Evolutionary conservation across 2,113 vertebrate species (phyloP).

Genomic region (Epinephelus cyanopodus): DNA sequence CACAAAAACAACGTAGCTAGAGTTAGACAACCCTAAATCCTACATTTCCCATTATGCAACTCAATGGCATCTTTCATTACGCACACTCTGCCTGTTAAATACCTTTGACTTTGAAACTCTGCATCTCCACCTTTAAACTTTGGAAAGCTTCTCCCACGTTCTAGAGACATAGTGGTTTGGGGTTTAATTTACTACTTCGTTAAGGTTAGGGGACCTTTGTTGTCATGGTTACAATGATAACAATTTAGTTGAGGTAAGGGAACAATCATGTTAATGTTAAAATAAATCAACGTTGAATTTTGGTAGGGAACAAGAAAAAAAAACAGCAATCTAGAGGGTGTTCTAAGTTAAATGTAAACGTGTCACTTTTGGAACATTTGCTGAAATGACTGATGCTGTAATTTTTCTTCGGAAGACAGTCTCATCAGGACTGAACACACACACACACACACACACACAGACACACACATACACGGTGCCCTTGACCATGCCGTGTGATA

Average conservation of each 20-base stretch:
- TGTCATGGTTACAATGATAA: too few relatives aligned
- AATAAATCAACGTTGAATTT: background rate
- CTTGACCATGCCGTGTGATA: slow-evolving; percentile 17
- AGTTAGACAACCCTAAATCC: background rate
- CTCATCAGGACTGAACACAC: background rate
- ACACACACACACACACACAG: slow-evolving; percentile 5
- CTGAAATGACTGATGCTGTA: fast-evolving
- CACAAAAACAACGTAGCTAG: too few relatives aligned
- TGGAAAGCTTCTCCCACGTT: background rate
- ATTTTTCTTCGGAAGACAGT: background rate
- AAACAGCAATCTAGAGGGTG: background rate
- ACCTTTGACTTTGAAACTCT: background rate
- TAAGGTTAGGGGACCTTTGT: background rate
- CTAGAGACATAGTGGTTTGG: background rate
- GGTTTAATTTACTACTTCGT: background rate
- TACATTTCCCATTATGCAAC: background rate
- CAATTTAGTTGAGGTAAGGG: background rate
- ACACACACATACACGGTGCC: background rate
- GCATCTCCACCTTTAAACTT: background rate
- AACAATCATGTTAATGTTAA: background rate
- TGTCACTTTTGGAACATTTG: background rate
- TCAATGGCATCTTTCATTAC: background rate
- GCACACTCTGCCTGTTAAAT: background rate
- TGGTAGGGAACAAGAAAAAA: background rate
- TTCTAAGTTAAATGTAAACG: background rate